phyloP scores from a whole-genome alignment of 2,888 invertebrate species.

The Drosophila nr. perissopoda region DNA sequence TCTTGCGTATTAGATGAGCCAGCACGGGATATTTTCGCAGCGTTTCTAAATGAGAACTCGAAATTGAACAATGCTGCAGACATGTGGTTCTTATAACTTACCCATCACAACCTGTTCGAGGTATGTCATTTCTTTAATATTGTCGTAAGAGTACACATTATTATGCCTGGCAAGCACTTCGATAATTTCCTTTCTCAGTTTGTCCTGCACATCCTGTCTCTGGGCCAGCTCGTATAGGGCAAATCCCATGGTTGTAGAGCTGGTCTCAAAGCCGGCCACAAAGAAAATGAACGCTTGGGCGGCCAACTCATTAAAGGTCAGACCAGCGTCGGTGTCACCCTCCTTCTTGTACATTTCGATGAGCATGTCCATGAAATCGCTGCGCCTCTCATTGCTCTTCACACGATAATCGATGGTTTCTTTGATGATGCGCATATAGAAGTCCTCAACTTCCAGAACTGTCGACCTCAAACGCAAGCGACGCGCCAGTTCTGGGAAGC shows the following conservation, averaged over 20 bases:
- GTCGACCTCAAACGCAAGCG: conserved; percentile 75
- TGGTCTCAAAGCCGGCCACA: conserved; percentile 88
- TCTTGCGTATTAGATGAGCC: conserved; percentile 50
- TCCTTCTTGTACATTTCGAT: conserved; percentile 84
- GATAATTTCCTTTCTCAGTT: conserved; percentile 66
- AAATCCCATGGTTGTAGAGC: conserved; percentile 87
- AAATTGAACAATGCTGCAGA: background rate
- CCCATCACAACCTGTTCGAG: conserved; percentile 81
- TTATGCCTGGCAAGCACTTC: conserved; percentile 63
- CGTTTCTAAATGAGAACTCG: conserved; percentile 84
- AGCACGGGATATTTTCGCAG: conserved; percentile 87
- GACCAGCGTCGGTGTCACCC: conserved; percentile 56
- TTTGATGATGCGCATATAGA: conserved; percentile 82
- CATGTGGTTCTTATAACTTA: conserved; percentile 35
- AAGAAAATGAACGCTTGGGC: conserved; percentile 82
- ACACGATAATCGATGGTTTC: conserved; percentile 66
- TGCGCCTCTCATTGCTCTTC: conserved; percentile 83
- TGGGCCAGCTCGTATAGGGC: conserved; percentile 76
- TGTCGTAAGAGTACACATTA: conserved; percentile 76
- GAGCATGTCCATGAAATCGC: conserved; percentile 87
- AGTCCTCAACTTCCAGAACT: conserved; percentile 77
- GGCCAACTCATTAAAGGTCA: conserved; percentile 76
- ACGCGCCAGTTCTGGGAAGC: conserved; percentile 62
- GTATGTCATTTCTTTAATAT: conserved; percentile 77
- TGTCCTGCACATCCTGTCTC: conserved; percentile 68